Evolutionary conservation across 1,140 invertebrate genomes (phyloP).

Genomic region (Leptopilina boulardi): DNA sequence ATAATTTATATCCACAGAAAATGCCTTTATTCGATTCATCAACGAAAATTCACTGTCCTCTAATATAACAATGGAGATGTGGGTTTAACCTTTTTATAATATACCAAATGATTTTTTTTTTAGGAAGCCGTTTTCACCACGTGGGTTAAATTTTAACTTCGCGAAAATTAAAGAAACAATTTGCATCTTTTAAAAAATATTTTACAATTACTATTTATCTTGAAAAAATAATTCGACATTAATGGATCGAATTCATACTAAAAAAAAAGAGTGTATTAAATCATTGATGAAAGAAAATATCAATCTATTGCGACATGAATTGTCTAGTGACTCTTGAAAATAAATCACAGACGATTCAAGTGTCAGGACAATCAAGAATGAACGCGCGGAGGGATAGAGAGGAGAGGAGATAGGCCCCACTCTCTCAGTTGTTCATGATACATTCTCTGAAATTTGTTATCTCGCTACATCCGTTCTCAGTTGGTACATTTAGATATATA

Average conservation of each 20-base stretch:
- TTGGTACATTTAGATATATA: slow-evolving; percentile 56
- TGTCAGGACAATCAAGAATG: slow-evolving; percentile 23
- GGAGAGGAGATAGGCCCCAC: not conserved
- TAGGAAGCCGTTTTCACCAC: too few relatives aligned
- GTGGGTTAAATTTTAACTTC: too few relatives aligned
- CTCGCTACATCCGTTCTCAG: slow-evolving; percentile 64
- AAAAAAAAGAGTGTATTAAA: slow-evolving; percentile 32
- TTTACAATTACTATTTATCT: too few relatives aligned
- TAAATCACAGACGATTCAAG: slow-evolving; percentile 31
- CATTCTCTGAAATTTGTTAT: slow-evolving; percentile 59
- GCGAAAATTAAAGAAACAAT: too few relatives aligned
- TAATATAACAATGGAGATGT: not conserved
- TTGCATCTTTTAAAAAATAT: too few relatives aligned
- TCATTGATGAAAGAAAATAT: slow-evolving; percentile 30
- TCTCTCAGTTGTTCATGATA: slow-evolving; percentile 51
- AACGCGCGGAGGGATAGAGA: not conserved
- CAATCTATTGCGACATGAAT: slow-evolving; percentile 25
- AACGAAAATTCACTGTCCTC: not conserved
- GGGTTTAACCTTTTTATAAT: slow-evolving; percentile 2
- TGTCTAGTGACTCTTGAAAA: slow-evolving; percentile 28
- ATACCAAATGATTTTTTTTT: too few relatives aligned
- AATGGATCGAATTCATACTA: slow-evolving; percentile 3
- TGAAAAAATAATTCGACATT: too few relatives aligned
- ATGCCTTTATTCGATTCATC: slow-evolving; percentile 14
- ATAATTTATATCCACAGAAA: slow-evolving; percentile 25